These are phyloP conservation scores for Athene noctua DNA, from an alignment of 2,113 vertebrate genomes.

Conservation along the genomic window DNA sequence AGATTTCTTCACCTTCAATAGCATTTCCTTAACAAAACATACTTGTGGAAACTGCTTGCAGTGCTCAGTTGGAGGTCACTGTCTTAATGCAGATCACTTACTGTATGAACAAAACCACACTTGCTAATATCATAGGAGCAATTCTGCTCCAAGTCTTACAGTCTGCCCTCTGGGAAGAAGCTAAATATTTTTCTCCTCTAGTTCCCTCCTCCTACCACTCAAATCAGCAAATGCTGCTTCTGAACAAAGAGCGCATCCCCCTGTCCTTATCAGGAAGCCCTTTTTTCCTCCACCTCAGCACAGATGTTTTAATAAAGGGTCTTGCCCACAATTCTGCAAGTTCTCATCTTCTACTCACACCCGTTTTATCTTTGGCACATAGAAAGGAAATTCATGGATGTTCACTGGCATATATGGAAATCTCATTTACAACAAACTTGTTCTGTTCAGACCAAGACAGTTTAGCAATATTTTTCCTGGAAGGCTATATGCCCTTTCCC, in stretches of 20 bases:
- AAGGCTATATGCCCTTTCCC: neutral
- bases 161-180: neutral
- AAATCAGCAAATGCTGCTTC: neutral
- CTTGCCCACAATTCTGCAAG: neutral
- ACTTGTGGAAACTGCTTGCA: neutral
- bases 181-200: neutral
- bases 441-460: neutral
- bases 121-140: neutral
- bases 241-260: accelerated
- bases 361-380: neutral
- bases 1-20: neutral
- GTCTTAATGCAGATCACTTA: neutral
- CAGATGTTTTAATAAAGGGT: neutral
- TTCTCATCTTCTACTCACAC: neutral
- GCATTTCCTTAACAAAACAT: neutral
- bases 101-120: neutral
- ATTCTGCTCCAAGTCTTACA: neutral
- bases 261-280: neutral
- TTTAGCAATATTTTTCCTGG: neutral
- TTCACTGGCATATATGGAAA: neutral
- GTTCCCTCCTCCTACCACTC: neutral
- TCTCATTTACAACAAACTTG: neutral
- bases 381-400: neutral
- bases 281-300: neutral
- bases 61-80: neutral